phyloP scores from a whole-genome alignment of 2,888 invertebrate genomes.

The Cataglyphis altisquamis region DNA sequence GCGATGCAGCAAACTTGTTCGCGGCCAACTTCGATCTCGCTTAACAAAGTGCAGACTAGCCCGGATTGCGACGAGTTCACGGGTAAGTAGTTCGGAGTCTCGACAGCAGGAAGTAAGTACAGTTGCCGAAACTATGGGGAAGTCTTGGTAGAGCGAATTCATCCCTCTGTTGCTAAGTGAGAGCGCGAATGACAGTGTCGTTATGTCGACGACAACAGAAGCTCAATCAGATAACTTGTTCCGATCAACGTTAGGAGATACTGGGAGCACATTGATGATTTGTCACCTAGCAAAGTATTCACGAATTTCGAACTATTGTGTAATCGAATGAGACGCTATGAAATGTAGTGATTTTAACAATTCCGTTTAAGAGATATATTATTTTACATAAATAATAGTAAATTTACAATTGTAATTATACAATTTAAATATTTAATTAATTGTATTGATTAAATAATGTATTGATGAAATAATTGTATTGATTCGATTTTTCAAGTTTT shows the following conservation, averaged over 20 bases:
- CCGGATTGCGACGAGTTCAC: slow-evolving; percentile 39
- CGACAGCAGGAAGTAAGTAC: slow-evolving; percentile 36
- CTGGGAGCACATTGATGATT: background rate
- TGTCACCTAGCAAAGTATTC: background rate
- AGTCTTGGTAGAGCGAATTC: slow-evolving; percentile 30
- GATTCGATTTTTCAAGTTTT: background rate
- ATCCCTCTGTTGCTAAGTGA: slow-evolving; percentile 26
- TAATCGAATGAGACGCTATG: background rate
- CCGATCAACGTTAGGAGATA: background rate
- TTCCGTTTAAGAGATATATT: background rate
- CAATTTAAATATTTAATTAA: too few species aligned
- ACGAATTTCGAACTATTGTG: background rate
- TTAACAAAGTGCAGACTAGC: slow-evolving; percentile 44
- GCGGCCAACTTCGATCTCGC: slow-evolving; percentile 44
- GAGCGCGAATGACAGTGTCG: slow-evolving; percentile 35
- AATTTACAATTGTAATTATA: too few species aligned
- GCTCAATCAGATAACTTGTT: slow-evolving; percentile 33
- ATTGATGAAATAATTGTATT: background rate
- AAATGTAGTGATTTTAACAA: background rate
- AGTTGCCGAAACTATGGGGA: slow-evolving; percentile 37
- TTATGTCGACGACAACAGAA: slow-evolving; percentile 30
- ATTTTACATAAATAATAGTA: background rate
- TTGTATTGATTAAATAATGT: too few species aligned
- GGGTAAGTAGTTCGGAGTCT: slow-evolving; percentile 37
- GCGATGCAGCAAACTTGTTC: slow-evolving; percentile 48